Conservation (phyloP, 2,888 invertebrate species). For the Synergus umbraculus region DNA sequence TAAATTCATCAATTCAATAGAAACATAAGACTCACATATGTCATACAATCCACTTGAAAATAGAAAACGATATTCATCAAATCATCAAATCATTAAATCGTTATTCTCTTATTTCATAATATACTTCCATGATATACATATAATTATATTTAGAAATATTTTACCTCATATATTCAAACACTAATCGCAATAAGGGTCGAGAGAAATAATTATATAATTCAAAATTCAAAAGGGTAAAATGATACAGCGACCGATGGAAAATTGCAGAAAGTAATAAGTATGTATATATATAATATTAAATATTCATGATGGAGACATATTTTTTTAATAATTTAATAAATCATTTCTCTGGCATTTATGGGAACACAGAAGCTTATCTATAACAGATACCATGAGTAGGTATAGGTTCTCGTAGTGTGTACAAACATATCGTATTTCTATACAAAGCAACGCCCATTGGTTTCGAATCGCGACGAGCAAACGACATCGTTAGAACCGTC, state of each 20-base stretch:
- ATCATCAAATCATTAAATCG: neutral
- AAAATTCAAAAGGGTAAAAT: too few relatives aligned
- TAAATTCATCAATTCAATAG: neutral
- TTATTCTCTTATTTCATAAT: neutral
- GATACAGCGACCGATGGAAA: too few relatives aligned
- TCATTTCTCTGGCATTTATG: slow-evolving; percentile 25
- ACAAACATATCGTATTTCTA: slow-evolving; percentile 71
- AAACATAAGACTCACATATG: neutral
- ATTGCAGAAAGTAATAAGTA: neutral
- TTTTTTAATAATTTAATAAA: neutral
- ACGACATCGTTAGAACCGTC: slow-evolving; percentile 23
- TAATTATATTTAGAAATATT: too few relatives aligned
- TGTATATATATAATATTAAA: too few relatives aligned
- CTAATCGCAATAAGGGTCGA: too few relatives aligned
- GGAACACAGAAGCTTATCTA: slow-evolving; percentile 25
- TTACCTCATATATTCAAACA: too few relatives aligned
- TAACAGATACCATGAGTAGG: slow-evolving; percentile 12
- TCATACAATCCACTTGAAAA: slow-evolving; percentile 14
- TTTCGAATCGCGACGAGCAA: slow-evolving; percentile 64
- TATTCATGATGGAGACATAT: too few relatives aligned
- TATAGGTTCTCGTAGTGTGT: slow-evolving; percentile 43
- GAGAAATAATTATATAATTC: too few relatives aligned
- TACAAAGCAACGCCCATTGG: slow-evolving; percentile 68
- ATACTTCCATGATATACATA: neutral
- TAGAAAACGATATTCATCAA: neutral